Percentiles rank a stretch among this genome's conserved stretches.
These are phyloP conservation scores for Mongoloraphidia duomilia DNA, from an alignment of 2,888 invertebrate species.

Conservation along the genomic window DNA sequence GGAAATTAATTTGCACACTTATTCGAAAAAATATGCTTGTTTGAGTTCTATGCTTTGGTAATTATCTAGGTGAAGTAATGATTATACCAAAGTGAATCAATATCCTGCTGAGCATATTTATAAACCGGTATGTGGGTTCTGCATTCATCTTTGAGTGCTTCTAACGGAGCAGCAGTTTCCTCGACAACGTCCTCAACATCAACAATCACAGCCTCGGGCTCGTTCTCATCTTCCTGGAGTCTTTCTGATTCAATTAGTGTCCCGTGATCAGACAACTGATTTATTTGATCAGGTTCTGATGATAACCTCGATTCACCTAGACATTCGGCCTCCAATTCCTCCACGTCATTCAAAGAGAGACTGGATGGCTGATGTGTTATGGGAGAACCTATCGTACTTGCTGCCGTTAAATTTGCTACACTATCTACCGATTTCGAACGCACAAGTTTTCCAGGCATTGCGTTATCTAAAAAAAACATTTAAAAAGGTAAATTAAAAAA, in stretches of 20 bases:
- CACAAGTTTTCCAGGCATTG: constrained; percentile 28
- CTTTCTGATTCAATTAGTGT: constrained; percentile 15
- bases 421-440: constrained; percentile 69
- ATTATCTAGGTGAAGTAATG: background rate
- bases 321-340: constrained; percentile 42
- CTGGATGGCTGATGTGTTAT: constrained; percentile 57
- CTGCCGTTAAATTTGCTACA: constrained; percentile 33
- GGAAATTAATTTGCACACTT: too few relatives aligned
- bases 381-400: constrained; percentile 27
- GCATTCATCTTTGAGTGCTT: constrained; percentile 45
- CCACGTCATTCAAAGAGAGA: constrained; percentile 56
- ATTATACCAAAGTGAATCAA: constrained; percentile 36
- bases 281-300: constrained; percentile 18
- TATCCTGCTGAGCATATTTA: constrained; percentile 47
- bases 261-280: constrained; percentile 13
- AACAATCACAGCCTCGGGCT: constrained; percentile 62
- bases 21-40: too few relatives aligned
- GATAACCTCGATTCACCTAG: constrained; percentile 23
- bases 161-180: constrained; percentile 60
- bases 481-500: too few relatives aligned
- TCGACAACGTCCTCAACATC: constrained; percentile 69
- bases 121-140: constrained; percentile 65
- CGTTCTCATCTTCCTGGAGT: constrained; percentile 22
- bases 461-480: constrained; percentile 11
- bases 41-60: too few relatives aligned